Conservation (phyloP, 2,888 invertebrate species). For the Drosophila mercatorum region DNA sequence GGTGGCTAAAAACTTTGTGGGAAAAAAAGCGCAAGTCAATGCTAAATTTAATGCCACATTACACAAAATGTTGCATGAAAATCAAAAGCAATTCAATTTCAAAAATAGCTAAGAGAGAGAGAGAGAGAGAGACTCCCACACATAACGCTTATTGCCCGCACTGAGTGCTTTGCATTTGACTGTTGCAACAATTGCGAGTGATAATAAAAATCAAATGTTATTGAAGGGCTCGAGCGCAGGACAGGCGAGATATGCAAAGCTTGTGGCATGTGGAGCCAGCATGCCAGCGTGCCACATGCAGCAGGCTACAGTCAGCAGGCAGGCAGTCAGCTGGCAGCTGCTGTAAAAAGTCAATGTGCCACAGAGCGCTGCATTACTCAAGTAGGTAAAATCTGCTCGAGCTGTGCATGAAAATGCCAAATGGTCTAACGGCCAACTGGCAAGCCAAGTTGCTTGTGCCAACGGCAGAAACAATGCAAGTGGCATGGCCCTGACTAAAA, state of each 20-base stretch:
- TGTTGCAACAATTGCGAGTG: conserved; percentile 65
- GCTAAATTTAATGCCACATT: conserved; percentile 54
- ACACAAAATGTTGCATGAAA: conserved; percentile 46
- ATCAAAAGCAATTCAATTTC: conserved; percentile 68
- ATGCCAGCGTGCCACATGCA: conserved; percentile 15
- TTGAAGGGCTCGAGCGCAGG: conserved; percentile 38
- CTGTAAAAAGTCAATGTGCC: conserved; percentile 62
- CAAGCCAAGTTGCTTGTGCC: conserved; percentile 28
- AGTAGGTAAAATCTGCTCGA: conserved; percentile 64
- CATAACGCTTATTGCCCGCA: conserved; percentile 53
- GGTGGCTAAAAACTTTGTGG: conserved; percentile 54
- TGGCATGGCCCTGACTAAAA: not conserved
- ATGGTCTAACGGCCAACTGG: conserved; percentile 18
- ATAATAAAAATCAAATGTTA: conserved; percentile 77
- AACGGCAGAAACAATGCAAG: not conserved
- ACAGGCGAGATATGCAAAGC: conserved; percentile 23
- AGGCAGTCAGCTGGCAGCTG: not conserved
- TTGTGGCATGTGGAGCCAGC: conserved; percentile 9
- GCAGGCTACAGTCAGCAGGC: not conserved
- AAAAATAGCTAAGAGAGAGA: not conserved
- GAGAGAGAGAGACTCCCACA: conserved; percentile 4
- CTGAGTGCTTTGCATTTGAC: conserved; percentile 40
- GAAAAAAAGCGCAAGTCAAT: conserved; percentile 37
- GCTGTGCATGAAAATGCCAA: conserved; percentile 46
- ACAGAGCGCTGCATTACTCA: conserved; percentile 64